Percentiles rank a stretch among this genome's conserved stretches.
These are phyloP conservation scores for Microtus oregoni DNA, from an alignment of 2,113 vertebrate species.

Conservation along the genomic window DNA sequence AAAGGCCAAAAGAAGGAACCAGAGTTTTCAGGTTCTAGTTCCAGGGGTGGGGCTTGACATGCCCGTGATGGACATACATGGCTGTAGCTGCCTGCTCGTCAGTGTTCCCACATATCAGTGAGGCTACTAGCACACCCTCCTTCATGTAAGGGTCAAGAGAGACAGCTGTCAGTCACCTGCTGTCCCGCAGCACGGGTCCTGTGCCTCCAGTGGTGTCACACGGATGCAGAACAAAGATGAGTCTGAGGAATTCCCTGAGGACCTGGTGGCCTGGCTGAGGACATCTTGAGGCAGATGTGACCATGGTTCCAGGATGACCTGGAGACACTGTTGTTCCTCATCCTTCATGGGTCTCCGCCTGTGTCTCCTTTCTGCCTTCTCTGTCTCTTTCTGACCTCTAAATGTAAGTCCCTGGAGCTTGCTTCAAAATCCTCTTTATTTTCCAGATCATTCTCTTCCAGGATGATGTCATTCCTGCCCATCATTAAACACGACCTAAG, in stretches of 20 bases:
- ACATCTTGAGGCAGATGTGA: background rate
- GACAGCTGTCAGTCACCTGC: background rate
- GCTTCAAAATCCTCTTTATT: background rate
- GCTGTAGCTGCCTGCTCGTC: background rate
- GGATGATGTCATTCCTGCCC: background rate
- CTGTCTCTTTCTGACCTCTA: background rate
- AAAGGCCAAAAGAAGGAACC: background rate
- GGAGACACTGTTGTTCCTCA: no score
- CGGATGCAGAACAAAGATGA: rapidly evolving
- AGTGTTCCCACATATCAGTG: background rate
- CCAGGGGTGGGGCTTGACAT: background rate
- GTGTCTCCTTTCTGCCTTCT: background rate
- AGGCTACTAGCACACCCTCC: background rate
- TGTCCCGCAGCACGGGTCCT: background rate
- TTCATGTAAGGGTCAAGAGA: background rate
- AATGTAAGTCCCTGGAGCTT: background rate
- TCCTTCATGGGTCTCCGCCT: no score
- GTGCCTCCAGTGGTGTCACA: no score
- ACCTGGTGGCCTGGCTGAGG: background rate
- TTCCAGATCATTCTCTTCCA: background rate
- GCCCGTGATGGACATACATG: rapidly evolving
- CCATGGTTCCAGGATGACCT: background rate
- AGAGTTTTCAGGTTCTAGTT: background rate
- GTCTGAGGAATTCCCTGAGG: background rate
- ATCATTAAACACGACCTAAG: background rate